phyloP scores from a whole-genome alignment of 2,797 vertebrate genomes.

The Periparus ater region DNA sequence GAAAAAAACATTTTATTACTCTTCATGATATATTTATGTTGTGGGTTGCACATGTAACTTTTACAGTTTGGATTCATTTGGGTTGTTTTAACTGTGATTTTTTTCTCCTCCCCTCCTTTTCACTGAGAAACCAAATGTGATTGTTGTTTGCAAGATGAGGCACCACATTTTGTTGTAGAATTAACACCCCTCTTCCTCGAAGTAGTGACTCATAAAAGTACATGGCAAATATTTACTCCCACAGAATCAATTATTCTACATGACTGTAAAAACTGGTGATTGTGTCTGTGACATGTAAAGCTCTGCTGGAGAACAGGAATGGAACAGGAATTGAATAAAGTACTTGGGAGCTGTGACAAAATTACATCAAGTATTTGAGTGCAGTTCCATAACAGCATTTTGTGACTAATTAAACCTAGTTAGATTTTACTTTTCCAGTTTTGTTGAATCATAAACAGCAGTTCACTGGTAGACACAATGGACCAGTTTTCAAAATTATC shows the following conservation, averaged over 20 bases:
- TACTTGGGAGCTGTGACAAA: neutral
- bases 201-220: neutral
- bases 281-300: neutral
- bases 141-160: neutral
- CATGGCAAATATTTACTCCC: neutral
- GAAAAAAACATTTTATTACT: neutral
- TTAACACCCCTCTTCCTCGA: neutral
- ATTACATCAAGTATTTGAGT: neutral
- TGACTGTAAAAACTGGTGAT: neutral
- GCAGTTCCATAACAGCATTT: constrained; percentile 3
- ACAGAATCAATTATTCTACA: neutral
- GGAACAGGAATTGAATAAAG: neutral
- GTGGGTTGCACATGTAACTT: neutral
- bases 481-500: constrained; percentile 18
- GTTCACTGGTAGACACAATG: neutral
- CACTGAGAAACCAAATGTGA: neutral
- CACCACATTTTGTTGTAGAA: neutral
- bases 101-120: neutral
- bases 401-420: constrained; percentile 13
- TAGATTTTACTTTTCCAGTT: neutral
- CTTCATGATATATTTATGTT: neutral
- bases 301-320: neutral
- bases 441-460: constrained; percentile 8
- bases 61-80: neutral
- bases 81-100: neutral